Evolutionary conservation across 2,888 invertebrate species (phyloP).

Genomic region (Phlogophora meticulosa): DNA sequence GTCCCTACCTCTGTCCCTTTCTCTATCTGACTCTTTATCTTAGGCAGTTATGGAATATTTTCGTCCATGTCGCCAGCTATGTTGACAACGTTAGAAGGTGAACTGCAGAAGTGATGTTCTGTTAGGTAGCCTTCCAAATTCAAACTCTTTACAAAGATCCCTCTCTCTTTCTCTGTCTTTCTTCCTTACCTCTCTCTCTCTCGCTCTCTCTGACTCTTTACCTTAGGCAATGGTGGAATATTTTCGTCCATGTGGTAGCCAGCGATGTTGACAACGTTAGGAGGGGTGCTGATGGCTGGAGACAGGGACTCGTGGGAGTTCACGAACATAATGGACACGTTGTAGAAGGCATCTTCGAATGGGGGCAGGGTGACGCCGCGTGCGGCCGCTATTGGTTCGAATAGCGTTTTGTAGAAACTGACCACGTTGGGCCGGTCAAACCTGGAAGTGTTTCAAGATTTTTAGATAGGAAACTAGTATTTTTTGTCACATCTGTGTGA

Average conservation of each 20-base stretch:
- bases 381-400: constrained; percentile 69
- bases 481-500: no score
- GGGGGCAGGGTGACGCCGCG: constrained; percentile 72
- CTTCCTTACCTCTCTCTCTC: no score
- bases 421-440: constrained; percentile 40
- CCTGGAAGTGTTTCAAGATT: constrained; percentile 57
- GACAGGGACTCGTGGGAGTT: constrained; percentile 78
- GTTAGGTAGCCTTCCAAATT: no score
- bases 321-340: constrained; percentile 75
- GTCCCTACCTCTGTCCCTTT: no score
- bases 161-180: no score
- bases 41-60: no score
- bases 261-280: constrained; percentile 78
- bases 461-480: background rate
- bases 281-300: constrained; percentile 70
- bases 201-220: no score
- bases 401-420: constrained; percentile 66
- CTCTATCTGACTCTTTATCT: no score
- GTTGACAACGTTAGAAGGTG: no score
- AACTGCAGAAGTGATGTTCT: no score
- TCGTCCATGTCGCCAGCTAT: no score
- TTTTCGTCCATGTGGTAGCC: constrained; percentile 79
- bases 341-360: constrained; percentile 66
- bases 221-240: constrained; percentile 76
- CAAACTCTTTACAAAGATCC: no score